Percentiles rank a stretch among this genome's conserved stretches.
Evolutionary conservation across 2,888 invertebrate species (phyloP).

Genomic region (Rotaria macrura): DNA sequence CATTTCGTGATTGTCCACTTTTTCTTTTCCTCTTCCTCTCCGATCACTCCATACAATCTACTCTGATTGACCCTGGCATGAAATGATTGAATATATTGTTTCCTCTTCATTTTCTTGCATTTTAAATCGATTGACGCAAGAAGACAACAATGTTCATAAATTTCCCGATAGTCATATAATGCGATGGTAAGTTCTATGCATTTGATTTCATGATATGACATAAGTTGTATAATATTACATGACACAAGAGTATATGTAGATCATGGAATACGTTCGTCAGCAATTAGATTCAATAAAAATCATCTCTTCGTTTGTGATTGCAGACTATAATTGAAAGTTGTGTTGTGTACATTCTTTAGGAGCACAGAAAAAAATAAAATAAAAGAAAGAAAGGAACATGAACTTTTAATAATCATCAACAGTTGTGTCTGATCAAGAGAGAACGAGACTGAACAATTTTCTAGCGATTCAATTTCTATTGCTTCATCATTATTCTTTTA

Average conservation of each 20-base stretch:
- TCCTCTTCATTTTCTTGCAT: background rate
- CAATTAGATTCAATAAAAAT: background rate
- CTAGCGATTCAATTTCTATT: background rate
- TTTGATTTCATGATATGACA: background rate
- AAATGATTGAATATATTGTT: background rate
- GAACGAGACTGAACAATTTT: background rate
- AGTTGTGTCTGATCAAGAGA: background rate
- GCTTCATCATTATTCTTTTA: background rate
- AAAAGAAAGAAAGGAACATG: background rate
- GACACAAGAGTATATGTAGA: background rate
- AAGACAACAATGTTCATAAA: background rate
- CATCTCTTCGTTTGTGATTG: background rate
- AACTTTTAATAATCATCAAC: background rate
- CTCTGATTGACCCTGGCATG: slow-evolving; percentile 7
- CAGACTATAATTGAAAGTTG: background rate
- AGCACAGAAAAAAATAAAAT: background rate
- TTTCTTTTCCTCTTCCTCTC: background rate
- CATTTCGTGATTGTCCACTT: background rate
- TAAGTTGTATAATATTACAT: background rate
- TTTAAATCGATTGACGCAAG: background rate
- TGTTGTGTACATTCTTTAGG: background rate
- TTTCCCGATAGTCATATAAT: background rate
- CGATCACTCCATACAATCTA: background rate
- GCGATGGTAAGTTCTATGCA: background rate
- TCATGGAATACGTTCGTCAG: background rate